Evolutionary conservation across 2,797 vertebrate species (phyloP), one percentile per base, ranked within the genome.

Genomic region (Myotis pilosus): DNA sequence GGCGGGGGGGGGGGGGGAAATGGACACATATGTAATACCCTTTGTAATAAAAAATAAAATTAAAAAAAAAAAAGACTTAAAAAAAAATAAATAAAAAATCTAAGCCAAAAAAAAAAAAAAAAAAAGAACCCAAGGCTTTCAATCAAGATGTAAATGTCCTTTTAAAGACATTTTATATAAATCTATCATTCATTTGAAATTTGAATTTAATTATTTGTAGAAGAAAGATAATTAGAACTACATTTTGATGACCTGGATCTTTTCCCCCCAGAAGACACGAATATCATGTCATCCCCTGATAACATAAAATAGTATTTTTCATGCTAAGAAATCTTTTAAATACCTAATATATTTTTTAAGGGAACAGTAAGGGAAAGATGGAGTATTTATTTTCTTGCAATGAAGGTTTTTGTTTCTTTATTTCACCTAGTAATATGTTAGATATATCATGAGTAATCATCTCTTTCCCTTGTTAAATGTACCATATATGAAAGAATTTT

Each of bases 221-320:
- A 53, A 92, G 28, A 94, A 91, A 94, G 33, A 92, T 19, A 38
- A 62, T 68, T 89, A 86, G 86, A 88, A 80, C n/a, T 89, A 86
- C 17, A 91, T 86, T 92, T 76, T 83, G 75, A 81, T 83, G 11
- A 86, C 6, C 38, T n/a, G 6, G 76, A 30, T 71, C 86, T 87
- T 38, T 57, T 28, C 1, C 17, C 19, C 3, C 17, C 11, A 36
- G 1, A 30, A 83, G 20, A 79, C 17, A 85, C 22, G 16, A 53
- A 57, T 47, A 72, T 88, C n/a, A 49, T 75, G 20, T 60, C 49
- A 69, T 66, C 1, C 30, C 16, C 33, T 91, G 83, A 83, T 62
- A 94, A 87, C 5, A 82, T 68, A 23, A 89, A 89, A 81, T 33
- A 23, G 9, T 66, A 49, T 22, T 68, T 86, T 86, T 92, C 69